A percentile compares a stretch with the other conserved stretches of the same genome.
These are phyloP conservation scores for Acromyrmex heyeri DNA, from an alignment of 1,140 invertebrate species.

Conservation along the genomic window DNA sequence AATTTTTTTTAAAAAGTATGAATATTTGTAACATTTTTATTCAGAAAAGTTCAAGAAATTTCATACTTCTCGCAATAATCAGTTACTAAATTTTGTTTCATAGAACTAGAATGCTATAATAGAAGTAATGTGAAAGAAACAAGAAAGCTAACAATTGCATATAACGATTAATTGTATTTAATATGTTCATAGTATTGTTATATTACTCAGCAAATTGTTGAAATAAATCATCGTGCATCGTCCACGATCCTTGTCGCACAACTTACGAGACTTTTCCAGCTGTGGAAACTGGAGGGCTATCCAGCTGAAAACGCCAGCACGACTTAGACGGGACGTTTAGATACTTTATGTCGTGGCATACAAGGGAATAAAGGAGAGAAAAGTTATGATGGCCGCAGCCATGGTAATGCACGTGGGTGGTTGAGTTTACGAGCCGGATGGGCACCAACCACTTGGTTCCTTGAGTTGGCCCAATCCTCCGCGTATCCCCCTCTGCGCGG, in stretches of 20 bases:
- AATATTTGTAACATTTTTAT: background rate
- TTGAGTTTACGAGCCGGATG: constrained; percentile 66
- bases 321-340: constrained; percentile 77
- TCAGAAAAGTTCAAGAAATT: background rate
- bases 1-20: background rate
- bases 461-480: constrained; percentile 43
- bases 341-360: constrained; percentile 77
- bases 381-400: constrained; percentile 78
- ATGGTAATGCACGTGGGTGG: constrained; percentile 64
- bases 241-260: background rate
- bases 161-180: background rate
- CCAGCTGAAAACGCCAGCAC: constrained; percentile 41
- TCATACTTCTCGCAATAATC: background rate
- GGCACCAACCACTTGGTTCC: constrained; percentile 40
- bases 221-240: constrained; percentile 53
- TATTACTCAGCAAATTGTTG: background rate
- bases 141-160: background rate
- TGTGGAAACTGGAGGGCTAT: constrained; percentile 29
- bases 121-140: background rate
- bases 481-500: background rate
- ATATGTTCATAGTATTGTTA: background rate
- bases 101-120: background rate
- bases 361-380: constrained; percentile 77
- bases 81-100: background rate
- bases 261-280: constrained; percentile 25